Conservation (phyloP, 1,140 invertebrate species). For the honey bee (Apis mellifera) region DNA sequence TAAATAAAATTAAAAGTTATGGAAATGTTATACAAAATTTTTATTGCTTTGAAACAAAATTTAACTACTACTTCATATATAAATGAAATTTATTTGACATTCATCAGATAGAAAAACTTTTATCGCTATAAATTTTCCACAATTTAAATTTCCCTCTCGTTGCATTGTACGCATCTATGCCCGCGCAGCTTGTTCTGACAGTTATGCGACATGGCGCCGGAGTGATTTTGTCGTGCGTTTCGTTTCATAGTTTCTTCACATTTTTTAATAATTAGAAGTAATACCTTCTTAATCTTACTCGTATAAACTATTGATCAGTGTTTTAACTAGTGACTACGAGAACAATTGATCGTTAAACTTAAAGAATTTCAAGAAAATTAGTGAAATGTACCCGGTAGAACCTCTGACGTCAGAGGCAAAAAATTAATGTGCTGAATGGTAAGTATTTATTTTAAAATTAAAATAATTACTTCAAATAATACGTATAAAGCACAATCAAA, state of each 20-base stretch:
- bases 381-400: conserved; percentile 44
- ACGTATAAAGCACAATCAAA: background rate
- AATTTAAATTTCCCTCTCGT: conserved; percentile 26
- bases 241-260: background rate
- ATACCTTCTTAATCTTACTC: no score
- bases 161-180: background rate
- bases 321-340: background rate
- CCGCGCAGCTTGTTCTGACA: conserved; percentile 39
- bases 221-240: conserved; percentile 9
- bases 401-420: conserved; percentile 49
- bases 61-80: no score
- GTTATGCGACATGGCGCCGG: conserved; percentile 41
- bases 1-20: no score
- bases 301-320: background rate
- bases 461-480: background rate
- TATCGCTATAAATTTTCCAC: background rate
- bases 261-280: background rate
- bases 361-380: background rate
- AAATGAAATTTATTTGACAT: background rate
- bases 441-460: conserved; percentile 36
- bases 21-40: no score
- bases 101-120: background rate
- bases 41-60: no score
- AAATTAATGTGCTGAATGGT: conserved; percentile 46
- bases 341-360: background rate